Conservation (phyloP, 2,113 vertebrate genomes). For the Chaetodon trifascialis region DNA sequence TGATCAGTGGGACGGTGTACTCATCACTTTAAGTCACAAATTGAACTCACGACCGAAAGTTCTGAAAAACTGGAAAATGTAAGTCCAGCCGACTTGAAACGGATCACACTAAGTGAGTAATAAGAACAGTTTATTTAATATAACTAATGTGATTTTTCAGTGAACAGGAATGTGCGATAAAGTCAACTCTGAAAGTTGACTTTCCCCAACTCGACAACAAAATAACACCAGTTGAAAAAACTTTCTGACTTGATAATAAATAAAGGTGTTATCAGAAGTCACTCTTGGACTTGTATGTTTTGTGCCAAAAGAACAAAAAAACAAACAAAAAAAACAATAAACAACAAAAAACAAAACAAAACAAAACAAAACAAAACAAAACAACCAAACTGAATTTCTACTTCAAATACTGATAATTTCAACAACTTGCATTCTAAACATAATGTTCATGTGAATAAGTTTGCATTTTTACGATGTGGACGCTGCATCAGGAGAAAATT, state of each 20-base stretch:
- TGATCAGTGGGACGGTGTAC: neutral
- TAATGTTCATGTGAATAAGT: neutral
- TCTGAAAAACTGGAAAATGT: too few relatives aligned
- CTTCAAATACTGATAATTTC: neutral
- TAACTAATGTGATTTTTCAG: too few relatives aligned
- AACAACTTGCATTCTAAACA: neutral
- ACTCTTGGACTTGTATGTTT: neutral
- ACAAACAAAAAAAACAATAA: too few relatives aligned
- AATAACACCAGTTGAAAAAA: neutral
- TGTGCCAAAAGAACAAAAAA: neutral
- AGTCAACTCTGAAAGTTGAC: neutral
- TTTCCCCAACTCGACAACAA: neutral
- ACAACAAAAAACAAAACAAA: too few relatives aligned
- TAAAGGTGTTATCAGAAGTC: neutral
- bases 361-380: too few relatives aligned
- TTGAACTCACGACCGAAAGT: too few relatives aligned
- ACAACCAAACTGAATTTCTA: too few relatives aligned
- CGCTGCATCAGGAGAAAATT: neutral
- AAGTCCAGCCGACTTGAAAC: too few relatives aligned
- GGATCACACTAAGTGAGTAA: too few relatives aligned
- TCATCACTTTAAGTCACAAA: neutral
- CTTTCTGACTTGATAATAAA: neutral
- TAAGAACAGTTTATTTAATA: too few relatives aligned
- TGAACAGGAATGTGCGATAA: neutral
- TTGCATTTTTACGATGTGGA: neutral